Percentiles rank a stretch among this genome's conserved stretches.
These are phyloP conservation scores for Dolichopus griseipennis DNA, from an alignment of 2,888 invertebrate genomes.

Conservation along the genomic window DNA sequence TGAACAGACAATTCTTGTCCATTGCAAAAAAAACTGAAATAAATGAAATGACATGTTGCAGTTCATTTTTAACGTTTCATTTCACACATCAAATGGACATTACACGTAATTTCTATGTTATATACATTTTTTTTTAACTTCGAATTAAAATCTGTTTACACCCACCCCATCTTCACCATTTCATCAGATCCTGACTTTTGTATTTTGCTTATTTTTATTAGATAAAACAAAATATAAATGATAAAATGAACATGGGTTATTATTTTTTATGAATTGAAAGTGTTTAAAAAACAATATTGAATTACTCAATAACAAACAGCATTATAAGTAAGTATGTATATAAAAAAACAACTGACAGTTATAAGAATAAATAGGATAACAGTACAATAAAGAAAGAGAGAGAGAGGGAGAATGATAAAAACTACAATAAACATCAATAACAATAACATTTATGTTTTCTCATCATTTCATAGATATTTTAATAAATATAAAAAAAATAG, in stretches of 20 bases:
- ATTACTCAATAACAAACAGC: no score
- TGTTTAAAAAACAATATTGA: no score
- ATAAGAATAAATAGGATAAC: not conserved
- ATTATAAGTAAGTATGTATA: not conserved
- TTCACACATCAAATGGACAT: constrained; percentile 6
- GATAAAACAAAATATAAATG: no score
- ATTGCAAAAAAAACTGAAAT: not conserved
- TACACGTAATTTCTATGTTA: not conserved
- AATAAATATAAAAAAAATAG: not conserved
- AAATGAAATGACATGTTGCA: not conserved
- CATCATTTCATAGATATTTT: not conserved
- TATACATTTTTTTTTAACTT: not conserved
- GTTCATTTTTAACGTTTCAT: constrained; percentile 1
- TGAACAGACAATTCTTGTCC: no score
- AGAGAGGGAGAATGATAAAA: not conserved
- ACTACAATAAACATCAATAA: not conserved
- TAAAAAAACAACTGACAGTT: not conserved
- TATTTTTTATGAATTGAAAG: no score
- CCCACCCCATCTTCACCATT: no score
- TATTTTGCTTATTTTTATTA: no score
- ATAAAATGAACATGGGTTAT: no score
- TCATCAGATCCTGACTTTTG: no score
- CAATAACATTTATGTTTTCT: constrained; percentile 1
- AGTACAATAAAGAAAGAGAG: not conserved
- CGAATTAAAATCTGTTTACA: no score